Conservation (phyloP, 2,113 vertebrate genomes). For the Cisticola juncidis region DNA sequence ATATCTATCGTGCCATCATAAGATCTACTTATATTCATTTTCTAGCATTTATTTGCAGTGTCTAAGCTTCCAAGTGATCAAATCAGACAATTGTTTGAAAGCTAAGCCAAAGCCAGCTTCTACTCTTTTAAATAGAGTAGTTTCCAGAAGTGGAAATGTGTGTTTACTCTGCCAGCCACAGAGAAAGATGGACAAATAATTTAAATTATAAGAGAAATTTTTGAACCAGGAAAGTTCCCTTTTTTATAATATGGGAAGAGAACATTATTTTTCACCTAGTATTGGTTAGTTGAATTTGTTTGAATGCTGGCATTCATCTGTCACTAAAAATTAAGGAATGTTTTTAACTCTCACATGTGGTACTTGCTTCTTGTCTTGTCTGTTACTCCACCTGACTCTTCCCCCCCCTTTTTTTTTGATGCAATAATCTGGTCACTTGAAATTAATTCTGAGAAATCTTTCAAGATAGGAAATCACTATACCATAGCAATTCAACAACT, state of each 20-base stretch:
- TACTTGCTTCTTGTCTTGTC: fast-evolving
- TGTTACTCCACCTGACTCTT: neutral
- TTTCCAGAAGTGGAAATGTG: neutral
- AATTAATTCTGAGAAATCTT: neutral
- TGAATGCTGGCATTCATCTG: neutral
- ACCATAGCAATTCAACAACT: neutral
- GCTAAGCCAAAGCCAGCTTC: neutral
- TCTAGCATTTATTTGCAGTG: neutral
- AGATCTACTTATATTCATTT: neutral
- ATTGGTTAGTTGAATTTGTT: neutral
- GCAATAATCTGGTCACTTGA: neutral
- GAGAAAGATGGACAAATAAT: neutral
- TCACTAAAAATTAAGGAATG: neutral
- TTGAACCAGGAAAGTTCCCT: neutral
- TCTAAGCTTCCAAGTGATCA: neutral
- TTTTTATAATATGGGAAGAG: neutral
- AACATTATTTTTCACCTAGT: neutral
- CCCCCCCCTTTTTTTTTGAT: neutral
- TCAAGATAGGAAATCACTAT: neutral
- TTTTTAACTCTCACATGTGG: neutral
- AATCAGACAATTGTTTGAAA: neutral
- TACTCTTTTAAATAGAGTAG: neutral
- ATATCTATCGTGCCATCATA: neutral
- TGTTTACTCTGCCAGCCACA: neutral
- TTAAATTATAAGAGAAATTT: neutral